These are phyloP conservation scores for Sebastes minor DNA, from an alignment of 2,797 vertebrate species.

Conservation along the genomic window DNA sequence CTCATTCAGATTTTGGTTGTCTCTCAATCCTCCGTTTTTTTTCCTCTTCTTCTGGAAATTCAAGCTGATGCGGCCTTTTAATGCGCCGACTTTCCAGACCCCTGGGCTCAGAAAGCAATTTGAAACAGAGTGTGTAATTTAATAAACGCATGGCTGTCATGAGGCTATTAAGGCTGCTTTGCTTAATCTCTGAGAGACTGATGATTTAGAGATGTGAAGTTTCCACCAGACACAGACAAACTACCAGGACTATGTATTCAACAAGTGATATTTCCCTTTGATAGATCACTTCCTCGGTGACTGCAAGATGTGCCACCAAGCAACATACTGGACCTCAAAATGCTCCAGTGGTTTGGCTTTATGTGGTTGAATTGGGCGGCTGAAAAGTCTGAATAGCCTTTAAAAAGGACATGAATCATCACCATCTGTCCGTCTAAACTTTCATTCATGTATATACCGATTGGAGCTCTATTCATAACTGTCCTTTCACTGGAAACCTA, in stretches of 20 bases:
- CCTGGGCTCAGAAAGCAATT: constrained; percentile 7
- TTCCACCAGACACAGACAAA: background rate
- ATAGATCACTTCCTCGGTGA: background rate
- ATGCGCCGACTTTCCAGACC: constrained; percentile 14
- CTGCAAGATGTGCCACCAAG: background rate
- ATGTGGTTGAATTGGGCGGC: background rate
- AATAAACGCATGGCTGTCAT: constrained; percentile 32
- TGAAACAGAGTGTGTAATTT: constrained; percentile 35
- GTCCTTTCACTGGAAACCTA: no score
- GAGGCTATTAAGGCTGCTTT: constrained; percentile 10
- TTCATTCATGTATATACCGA: no score
- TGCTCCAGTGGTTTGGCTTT: background rate
- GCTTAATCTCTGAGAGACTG: constrained; percentile 13
- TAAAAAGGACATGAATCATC: no score
- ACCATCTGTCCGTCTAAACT: no score
- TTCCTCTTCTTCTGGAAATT: background rate
- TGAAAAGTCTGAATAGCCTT: no score
- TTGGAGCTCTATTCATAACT: no score
- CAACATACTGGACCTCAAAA: background rate
- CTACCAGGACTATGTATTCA: background rate
- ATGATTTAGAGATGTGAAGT: constrained; percentile 17
- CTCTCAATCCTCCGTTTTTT: background rate
- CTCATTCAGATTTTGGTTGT: background rate
- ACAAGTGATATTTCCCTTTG: background rate
- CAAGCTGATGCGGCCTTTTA: background rate